Conservation (phyloP, 2,113 vertebrate species). For the Microtus montanus region DNA sequence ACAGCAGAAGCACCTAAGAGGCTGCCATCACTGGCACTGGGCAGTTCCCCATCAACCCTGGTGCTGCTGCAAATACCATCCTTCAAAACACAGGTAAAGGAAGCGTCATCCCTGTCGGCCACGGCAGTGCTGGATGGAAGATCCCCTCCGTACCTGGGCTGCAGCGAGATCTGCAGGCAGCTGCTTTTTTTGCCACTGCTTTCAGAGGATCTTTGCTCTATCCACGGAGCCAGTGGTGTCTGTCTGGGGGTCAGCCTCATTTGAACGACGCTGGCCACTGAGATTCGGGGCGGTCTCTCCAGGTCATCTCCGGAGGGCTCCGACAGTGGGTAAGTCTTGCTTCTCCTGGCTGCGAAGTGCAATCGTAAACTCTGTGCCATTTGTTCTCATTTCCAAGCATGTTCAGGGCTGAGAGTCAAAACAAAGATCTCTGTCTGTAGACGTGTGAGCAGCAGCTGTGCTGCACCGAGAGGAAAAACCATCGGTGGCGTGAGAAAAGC, state of each 20-base stretch:
- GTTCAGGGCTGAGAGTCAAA: slow-evolving; percentile 85
- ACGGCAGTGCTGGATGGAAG: slow-evolving; percentile 65
- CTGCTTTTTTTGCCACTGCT: slow-evolving; percentile 89
- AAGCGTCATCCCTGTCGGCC: slow-evolving; percentile 64
- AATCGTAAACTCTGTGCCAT: slow-evolving; percentile 95
- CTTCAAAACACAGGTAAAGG: slow-evolving; percentile 55
- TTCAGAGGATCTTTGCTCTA: slow-evolving; percentile 79
- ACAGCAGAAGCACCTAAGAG: slow-evolving; percentile 61
- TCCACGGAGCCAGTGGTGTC: slow-evolving; percentile 82
- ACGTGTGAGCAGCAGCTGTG: slow-evolving; percentile 87
- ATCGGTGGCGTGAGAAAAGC: slow-evolving; percentile 68
- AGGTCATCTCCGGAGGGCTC: slow-evolving; percentile 89
- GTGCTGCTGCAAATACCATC: slow-evolving; percentile 41
- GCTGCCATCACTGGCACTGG: slow-evolving; percentile 36
- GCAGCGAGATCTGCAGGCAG: slow-evolving; percentile 92
- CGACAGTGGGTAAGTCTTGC: slow-evolving; percentile 93
- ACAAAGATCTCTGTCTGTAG: slow-evolving; percentile 80
- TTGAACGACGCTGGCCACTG: slow-evolving; percentile 84
- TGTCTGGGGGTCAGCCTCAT: slow-evolving; percentile 90
- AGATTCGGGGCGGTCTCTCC: slow-evolving; percentile 83
- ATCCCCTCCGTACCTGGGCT: slow-evolving; percentile 84
- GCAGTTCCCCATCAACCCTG: slow-evolving; percentile 61
- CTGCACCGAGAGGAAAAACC: slow-evolving; percentile 81
- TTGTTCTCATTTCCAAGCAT: slow-evolving; percentile 91
- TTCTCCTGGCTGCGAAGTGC: slow-evolving; percentile 95